Evolutionary conservation across 2,797 vertebrate species (phyloP), one percentile per base, ranked within the genome.

Genomic region (Manis javanica): DNA sequence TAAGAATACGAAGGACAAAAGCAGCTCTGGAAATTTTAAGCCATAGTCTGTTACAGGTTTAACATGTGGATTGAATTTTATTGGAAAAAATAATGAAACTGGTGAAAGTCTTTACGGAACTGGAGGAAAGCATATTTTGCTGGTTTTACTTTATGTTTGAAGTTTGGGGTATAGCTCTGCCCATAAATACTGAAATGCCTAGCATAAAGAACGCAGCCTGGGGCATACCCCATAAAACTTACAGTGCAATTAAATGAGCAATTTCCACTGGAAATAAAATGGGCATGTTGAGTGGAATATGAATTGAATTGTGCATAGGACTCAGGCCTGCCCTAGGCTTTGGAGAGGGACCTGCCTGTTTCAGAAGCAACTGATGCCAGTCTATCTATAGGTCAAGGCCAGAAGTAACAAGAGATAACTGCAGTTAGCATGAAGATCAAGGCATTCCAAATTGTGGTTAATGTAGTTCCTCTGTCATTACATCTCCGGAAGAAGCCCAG

Each of bases 211-310:
- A 98, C 12, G 68, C 97, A 98, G 98, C 98, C 98, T 97, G 97
- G 98, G 98, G 98, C 98, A 98, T 98, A 98, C 94, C 94, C 98
- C 98, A 98, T 99, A 99, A 99, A 99, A 98, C 98, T 98, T 98
- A 98, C 98, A 98, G 98, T 98, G 98, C 98, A 98, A 98, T 98
- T 98, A 99, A 99, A 98, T 98, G 98, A 98, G 98, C 98, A 98
- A 98, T 98, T 99, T 99, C 98, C 98, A 98, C 97, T 98, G 97
- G 98, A 98, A 98, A 98, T 98, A 98, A 99, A 98, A 98, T 68
- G 69, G 94, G 96, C 96, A 96, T 97, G 97, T 97, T 98, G 98
- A 97, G 96, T 97, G 96, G 98, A 98, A 98, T 99, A 98, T 98
- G 98, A 98, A 99, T 98, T 98, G 98, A 98, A 98, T 91, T 66